Evolutionary conservation across 2,888 invertebrate species (phyloP), one percentile per base, ranked within the genome.

Genomic region (Cyclophora punctaria): DNA sequence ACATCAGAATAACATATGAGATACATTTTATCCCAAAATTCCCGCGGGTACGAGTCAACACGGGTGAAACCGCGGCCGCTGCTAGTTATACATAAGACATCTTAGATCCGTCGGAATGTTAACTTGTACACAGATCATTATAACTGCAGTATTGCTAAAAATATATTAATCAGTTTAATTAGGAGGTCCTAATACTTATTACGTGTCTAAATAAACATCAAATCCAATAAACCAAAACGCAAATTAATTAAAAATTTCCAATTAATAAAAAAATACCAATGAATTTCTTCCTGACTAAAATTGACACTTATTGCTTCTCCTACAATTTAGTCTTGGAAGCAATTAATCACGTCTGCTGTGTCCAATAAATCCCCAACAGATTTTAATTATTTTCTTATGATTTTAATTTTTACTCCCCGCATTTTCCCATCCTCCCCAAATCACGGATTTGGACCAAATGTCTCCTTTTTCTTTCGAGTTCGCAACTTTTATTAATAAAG

Each of bases 341-440:
- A 88, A 89, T 89, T 88, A 89, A 89, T 89, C 89, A 89, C 82
- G 83, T 78, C 75, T 73, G 72, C 74, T 74, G 75, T 77, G 78
- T 81, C 84, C 86, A 86, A 89, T 89, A 89, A 89, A 87, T 89
- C 81, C 85, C 81, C 80, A 79, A 82, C 85, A 80, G 77, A 80
- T 79, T 85, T 84, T 85, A 87, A 89, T 89, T 89, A 88, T 88
- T 88, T 89, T 88, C 87, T 87, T 89, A 89, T 87, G 85, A 89
- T 87, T 89, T 87, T 86, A 87, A 89, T 89, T 89, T 87, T 75
- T 78, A 62, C 70, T 63, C 64, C 64, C 60, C 57, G 47, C 50
- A 47, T 55, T 56, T 59, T 57, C 63, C 64, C 63, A 66, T 63
- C 60, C 56, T 47, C 57, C 44, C 45, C 58, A 55, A 69, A 72